Conservation (phyloP, 2,113 vertebrate species). For the Calcarius ornatus region DNA sequence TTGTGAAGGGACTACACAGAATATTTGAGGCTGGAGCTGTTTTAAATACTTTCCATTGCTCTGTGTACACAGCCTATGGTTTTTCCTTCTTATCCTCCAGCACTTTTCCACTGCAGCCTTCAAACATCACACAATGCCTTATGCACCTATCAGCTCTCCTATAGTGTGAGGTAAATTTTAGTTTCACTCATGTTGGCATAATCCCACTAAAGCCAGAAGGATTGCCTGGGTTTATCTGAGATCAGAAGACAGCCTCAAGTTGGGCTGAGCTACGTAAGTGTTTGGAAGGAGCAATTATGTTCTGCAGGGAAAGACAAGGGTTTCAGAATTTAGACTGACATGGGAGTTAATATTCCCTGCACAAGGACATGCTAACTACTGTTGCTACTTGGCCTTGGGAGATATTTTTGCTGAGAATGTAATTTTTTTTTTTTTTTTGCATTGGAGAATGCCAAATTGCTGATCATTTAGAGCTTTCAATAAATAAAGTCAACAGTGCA, state of each 20-base stretch:
- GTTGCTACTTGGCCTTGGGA: not conserved
- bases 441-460: not conserved
- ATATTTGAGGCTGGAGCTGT: not conserved
- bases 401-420: not conserved
- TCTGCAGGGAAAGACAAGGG: not conserved
- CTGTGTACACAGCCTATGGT: not conserved
- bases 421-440: not conserved
- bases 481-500: conserved; percentile 9
- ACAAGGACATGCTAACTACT: not conserved
- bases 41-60: conserved; percentile 52
- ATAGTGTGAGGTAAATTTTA: not conserved
- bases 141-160: not conserved
- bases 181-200: conserved; percentile 41
- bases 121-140: not conserved
- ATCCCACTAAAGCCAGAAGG: conserved; percentile 48
- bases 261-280: not conserved
- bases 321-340: not conserved
- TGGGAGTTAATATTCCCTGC: not conserved
- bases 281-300: conserved; percentile 23
- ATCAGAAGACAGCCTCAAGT: conserved; percentile 47
- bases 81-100: conserved; percentile 27
- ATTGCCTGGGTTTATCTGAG: conserved; percentile 47
- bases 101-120: conserved; percentile 37
- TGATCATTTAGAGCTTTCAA: not conserved
- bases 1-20: not conserved